phyloP scores from a whole-genome alignment of 2,888 invertebrate genomes.

The Epiperipatus broadwayi region DNA sequence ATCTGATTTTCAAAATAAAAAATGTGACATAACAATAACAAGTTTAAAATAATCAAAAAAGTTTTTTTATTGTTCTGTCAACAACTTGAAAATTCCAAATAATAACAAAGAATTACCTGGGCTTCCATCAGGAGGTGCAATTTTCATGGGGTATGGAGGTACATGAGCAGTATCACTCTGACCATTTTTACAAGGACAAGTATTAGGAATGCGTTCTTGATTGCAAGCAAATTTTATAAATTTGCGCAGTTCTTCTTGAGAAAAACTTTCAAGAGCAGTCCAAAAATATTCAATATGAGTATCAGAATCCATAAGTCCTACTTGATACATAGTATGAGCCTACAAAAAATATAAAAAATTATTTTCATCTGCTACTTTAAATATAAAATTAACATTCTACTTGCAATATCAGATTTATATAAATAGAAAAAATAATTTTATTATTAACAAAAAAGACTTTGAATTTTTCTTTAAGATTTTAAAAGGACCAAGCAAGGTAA shows the following conservation, averaged over 20 bases:
- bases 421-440: too few relatives aligned
- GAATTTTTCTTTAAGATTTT: too few relatives aligned
- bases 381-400: too few relatives aligned
- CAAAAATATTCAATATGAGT: conserved; percentile 28
- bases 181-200: conserved; percentile 25
- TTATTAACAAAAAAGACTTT: too few relatives aligned
- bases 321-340: conserved; percentile 29
- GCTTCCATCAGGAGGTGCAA: conserved; percentile 27
- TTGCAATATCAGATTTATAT: too few relatives aligned
- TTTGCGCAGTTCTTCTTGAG: conserved; percentile 24
- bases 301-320: conserved; percentile 27
- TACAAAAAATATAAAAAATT: conserved; percentile 15
- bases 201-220: conserved; percentile 28
- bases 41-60: too few relatives aligned
- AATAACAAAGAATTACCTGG: conserved; percentile 23
- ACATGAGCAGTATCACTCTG: conserved; percentile 25
- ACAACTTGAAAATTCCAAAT: background rate
- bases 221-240: conserved; percentile 30
- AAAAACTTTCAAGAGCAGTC: conserved; percentile 24
- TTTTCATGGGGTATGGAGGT: conserved; percentile 30
- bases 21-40: too few relatives aligned
- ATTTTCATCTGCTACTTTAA: too few relatives aligned
- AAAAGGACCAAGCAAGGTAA: too few relatives aligned
- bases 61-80: too few relatives aligned
- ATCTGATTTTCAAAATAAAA: too few relatives aligned